Evolutionary conservation across 2,888 invertebrate species (phyloP).

Genomic region (Platypus cylindrus): DNA sequence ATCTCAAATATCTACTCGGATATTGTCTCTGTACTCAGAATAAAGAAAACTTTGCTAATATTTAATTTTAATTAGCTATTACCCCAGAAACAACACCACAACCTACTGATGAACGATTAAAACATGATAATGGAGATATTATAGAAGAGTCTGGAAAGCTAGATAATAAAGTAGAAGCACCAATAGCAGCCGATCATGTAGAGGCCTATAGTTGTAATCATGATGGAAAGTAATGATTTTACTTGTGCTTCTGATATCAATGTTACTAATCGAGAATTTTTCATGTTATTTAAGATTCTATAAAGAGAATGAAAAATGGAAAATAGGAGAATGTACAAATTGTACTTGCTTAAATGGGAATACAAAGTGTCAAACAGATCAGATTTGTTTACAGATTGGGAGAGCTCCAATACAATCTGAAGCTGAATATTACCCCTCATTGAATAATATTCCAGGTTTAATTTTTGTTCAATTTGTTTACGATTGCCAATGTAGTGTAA

Average conservation of each 20-base stretch:
- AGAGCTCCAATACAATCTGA: slow-evolving; percentile 20
- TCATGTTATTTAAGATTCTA: slow-evolving; percentile 13
- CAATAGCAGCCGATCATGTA: slow-evolving; percentile 18
- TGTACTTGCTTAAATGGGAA: slow-evolving; percentile 58
- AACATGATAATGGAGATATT: neutral
- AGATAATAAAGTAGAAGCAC: slow-evolving; percentile 22
- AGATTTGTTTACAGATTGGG: slow-evolving; percentile 36
- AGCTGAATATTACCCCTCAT: slow-evolving; percentile 6
- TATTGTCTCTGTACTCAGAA: no score
- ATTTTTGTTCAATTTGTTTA: neutral
- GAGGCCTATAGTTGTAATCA: slow-evolving; percentile 20
- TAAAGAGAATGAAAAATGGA: slow-evolving; percentile 53
- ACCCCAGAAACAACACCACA: slow-evolving; percentile 25
- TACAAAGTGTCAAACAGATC: slow-evolving; percentile 40
- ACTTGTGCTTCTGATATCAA: neutral
- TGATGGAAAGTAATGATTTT: slow-evolving; percentile 31
- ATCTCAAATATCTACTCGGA: no score
- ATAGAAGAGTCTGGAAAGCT: slow-evolving; percentile 20
- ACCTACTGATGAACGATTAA: slow-evolving; percentile 29
- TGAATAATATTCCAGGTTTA: neutral
- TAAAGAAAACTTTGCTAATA: neutral
- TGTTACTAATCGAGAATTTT: neutral
- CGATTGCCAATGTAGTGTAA: neutral
- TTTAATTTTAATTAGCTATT: slow-evolving; percentile 1
- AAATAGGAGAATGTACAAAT: slow-evolving; percentile 55